These are phyloP conservation scores for Pristionchus japonicus DNA, from an alignment of 2,888 invertebrate species.

Conservation along the genomic window DNA sequence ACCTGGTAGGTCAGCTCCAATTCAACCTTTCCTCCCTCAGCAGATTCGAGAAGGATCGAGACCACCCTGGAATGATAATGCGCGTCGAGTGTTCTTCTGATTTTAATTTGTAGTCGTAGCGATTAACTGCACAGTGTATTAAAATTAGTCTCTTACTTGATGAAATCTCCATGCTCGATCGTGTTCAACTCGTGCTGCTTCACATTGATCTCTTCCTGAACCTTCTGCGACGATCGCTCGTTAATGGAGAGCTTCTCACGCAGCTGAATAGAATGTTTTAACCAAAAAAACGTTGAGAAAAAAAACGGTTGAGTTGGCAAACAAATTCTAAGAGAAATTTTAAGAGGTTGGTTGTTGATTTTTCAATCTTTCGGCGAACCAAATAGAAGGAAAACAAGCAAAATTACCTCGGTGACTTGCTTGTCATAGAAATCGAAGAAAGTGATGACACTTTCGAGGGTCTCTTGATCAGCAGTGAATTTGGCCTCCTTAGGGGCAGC, in stretches of 20 bases:
- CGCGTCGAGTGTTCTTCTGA: too few relatives aligned
- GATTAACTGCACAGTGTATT: too few relatives aligned
- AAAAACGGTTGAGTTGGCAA: too few relatives aligned
- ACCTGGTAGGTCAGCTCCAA: conserved; percentile 44
- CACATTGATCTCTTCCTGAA: conserved; percentile 49
- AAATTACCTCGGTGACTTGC: conserved; percentile 36
- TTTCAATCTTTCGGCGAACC: too few relatives aligned
- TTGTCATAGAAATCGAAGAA: conserved; percentile 59
- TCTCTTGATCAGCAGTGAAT: conserved; percentile 50
- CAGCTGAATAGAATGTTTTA: conserved; percentile 6
- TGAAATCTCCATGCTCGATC: conserved; percentile 29
- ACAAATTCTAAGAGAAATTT: too few relatives aligned
- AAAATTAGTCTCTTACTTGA: conserved; percentile 27
- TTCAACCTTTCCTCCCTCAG: conserved; percentile 12
- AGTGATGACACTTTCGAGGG: conserved; percentile 55
- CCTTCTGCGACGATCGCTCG: conserved; percentile 14
- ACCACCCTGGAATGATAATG: conserved; percentile 12
- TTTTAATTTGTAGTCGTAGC: too few relatives aligned
- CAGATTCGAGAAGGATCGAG: conserved; percentile 34
- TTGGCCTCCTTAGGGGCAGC: conserved; percentile 42
- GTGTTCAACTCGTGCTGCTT: conserved; percentile 48
- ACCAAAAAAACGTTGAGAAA: too few relatives aligned
- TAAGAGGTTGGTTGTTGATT: too few relatives aligned
- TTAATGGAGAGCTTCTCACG: not conserved
- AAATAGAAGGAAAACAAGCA: not conserved